These are phyloP conservation scores for Atherix ibis DNA, from an alignment of 2,888 invertebrate species.

Conservation along the genomic window DNA sequence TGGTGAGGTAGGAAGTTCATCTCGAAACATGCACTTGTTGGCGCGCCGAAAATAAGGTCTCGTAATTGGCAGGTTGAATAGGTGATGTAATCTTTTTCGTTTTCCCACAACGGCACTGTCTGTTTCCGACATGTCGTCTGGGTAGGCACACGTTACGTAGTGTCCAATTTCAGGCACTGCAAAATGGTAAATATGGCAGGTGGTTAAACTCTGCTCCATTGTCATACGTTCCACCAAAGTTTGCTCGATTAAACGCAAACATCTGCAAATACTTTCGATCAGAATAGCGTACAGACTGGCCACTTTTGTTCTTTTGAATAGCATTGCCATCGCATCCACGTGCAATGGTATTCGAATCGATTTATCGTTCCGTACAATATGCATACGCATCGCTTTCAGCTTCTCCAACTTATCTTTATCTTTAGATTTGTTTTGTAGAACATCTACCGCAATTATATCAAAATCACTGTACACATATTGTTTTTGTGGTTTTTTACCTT, in stretches of 20 bases:
- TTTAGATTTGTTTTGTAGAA: conserved; percentile 24
- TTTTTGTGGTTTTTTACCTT: conserved; percentile 10
- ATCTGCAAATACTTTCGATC: conserved; percentile 57
- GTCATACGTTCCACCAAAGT: conserved; percentile 41
- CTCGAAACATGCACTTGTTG: conserved; percentile 44
- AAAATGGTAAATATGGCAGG: conserved; percentile 49
- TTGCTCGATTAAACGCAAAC: conserved; percentile 47
- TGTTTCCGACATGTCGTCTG: conserved; percentile 47
- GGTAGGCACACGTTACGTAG: conserved; percentile 58
- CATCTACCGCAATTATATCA: conserved; percentile 25
- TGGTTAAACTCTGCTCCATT: conserved; percentile 13
- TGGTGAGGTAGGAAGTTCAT: conserved; percentile 33
- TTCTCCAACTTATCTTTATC: too few species aligned
- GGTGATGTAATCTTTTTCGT: conserved; percentile 52
- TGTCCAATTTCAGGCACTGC: conserved; percentile 55
- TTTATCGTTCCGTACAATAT: conserved; percentile 20
- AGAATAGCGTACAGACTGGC: conserved; percentile 53
- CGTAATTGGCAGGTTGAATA: conserved; percentile 48
- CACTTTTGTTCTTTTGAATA: conserved; percentile 46
- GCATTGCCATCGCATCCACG: conserved; percentile 56
- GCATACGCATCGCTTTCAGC: too few species aligned
- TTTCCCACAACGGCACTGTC: conserved; percentile 43
- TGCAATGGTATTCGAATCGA: conserved; percentile 39
- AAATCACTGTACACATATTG: conserved; percentile 19
- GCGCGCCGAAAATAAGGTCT: conserved; percentile 61